Conservation (phyloP, 2,113 vertebrate species). For the Heterotilapia buettikoferi region DNA sequence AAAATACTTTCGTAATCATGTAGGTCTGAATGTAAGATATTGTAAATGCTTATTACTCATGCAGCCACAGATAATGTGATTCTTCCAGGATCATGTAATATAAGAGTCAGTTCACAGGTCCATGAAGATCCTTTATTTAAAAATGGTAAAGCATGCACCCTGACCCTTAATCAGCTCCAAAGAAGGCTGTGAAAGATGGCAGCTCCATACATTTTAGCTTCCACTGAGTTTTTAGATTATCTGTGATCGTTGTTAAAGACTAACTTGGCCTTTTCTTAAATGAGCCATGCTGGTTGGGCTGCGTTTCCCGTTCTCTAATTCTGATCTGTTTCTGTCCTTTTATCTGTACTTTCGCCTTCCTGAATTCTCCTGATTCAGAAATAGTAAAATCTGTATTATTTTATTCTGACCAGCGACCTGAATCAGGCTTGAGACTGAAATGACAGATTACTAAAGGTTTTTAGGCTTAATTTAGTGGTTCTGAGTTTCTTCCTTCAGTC, state of each 20-base stretch:
- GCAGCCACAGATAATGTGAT: neutral
- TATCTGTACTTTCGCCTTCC: fast-evolving
- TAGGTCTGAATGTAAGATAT: fast-evolving
- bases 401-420: neutral
- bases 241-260: fast-evolving
- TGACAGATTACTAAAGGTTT: fast-evolving
- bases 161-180: fast-evolving
- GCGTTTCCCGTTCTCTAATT: fast-evolving
- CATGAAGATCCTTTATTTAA: fast-evolving
- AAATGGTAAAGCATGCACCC: fast-evolving
- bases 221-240: neutral
- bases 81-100: neutral
- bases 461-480: neutral
- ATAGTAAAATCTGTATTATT: fast-evolving
- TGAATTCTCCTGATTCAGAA: neutral
- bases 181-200: neutral
- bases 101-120: fast-evolving
- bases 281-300: fast-evolving
- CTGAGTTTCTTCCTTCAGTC: fast-evolving
- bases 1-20: neutral
- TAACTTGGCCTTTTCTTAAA: neutral
- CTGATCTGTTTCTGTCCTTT: neutral
- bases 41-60: fast-evolving
- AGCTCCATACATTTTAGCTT: neutral
- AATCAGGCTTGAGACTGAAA: neutral